A percentile compares a stretch with the other conserved stretches of the same genome.
Evolutionary conservation across 2,113 vertebrate genomes (phyloP).

Genomic region (Prionailurus bengalensis): DNA sequence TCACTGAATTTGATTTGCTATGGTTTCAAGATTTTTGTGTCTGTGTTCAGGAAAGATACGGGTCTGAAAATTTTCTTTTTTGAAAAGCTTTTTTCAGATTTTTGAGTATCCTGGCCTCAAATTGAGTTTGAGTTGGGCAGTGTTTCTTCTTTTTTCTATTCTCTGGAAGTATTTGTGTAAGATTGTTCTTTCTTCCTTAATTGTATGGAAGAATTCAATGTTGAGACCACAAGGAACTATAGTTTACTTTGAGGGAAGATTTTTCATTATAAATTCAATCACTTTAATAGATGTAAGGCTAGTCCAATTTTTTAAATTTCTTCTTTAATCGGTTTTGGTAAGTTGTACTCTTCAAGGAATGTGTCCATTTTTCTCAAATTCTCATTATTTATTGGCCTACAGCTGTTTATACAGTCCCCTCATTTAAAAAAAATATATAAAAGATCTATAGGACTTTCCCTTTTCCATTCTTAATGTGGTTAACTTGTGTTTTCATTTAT

Average conservation of each 20-base stretch:
- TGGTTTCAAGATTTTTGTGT: conserved; percentile 42
- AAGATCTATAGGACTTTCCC: background rate
- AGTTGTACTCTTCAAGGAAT: conserved; percentile 25
- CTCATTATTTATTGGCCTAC: background rate
- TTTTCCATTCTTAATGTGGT: background rate
- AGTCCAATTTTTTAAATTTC: conserved; percentile 27
- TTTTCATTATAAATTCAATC: conserved; percentile 51
- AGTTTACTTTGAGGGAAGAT: conserved; percentile 47
- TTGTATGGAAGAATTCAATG: conserved; percentile 24
- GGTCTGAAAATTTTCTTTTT: background rate
- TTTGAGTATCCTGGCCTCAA: background rate
- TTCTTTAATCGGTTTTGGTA: conserved; percentile 39
- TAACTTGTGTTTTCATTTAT: conserved; percentile 40
- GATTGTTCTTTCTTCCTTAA: conserved; percentile 43
- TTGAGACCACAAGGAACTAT: background rate
- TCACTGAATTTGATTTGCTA: conserved; percentile 36
- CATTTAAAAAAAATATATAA: background rate
- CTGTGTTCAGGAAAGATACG: conserved; percentile 26
- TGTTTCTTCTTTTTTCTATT: conserved; percentile 24
- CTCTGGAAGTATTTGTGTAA: conserved; percentile 24
- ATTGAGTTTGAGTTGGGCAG: conserved; percentile 2
- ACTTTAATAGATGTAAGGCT: conserved; percentile 23
- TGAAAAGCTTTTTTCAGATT: background rate
- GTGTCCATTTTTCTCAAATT: conserved; percentile 5
- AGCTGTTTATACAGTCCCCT: conserved; percentile 26